Evolutionary conservation across 35 echinoderm and acorn worm species (phyloP), one percentile per base, ranked within the genome.

Genomic region (Eucidaris tribuloides): DNA sequence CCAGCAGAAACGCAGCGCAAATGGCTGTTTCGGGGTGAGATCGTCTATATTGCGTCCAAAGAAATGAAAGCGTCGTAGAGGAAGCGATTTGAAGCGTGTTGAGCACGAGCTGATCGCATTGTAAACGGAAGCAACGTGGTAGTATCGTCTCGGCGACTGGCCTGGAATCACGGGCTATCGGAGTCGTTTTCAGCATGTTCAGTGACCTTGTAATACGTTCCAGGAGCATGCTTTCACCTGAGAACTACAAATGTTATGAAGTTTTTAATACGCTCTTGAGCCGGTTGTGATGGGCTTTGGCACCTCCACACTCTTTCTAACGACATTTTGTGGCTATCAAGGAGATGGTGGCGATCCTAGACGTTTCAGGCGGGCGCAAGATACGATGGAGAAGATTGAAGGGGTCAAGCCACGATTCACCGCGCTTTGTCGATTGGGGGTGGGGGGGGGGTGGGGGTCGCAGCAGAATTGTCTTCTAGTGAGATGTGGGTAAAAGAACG

Each of bases 341-440:
- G 63, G 63, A 4, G 63, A 66, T 66, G 63, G 55, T 66, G 63
- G 63, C 63, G 2, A 68, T 38, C 64, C 64, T 68, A 30, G 28
- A 18, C 64, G 28, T 35, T 68, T 68, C 64, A 30, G 31, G 38
- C 30, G 38, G 5, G 64, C 31, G 30, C 64, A 68, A 2, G 64
- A 68, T 68, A 68, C 64, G 15, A 68, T 68, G 35, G 64, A 68
- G 64, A 68, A 68, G 64, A 34, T 68, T 30, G 64, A 37, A 37
- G 7, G 20, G 35, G 38, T 68, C 64, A 68, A 68, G 64, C 64
- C 64, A 27, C 31, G 28, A 2, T 68, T 0, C 35, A 38, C 30
- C 31, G 31, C 9, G 64, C 64, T 68, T 68, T 30, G 25, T 68
- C 30, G 35, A 68, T 27, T 68, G n/a, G n/a, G n/a, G n/a, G n/a